A percentile compares a stretch with the other conserved stretches of the same genome.
These are phyloP conservation scores for Calidris pugnax DNA, from an alignment of 2,113 vertebrate genomes.

Conservation along the genomic window DNA sequence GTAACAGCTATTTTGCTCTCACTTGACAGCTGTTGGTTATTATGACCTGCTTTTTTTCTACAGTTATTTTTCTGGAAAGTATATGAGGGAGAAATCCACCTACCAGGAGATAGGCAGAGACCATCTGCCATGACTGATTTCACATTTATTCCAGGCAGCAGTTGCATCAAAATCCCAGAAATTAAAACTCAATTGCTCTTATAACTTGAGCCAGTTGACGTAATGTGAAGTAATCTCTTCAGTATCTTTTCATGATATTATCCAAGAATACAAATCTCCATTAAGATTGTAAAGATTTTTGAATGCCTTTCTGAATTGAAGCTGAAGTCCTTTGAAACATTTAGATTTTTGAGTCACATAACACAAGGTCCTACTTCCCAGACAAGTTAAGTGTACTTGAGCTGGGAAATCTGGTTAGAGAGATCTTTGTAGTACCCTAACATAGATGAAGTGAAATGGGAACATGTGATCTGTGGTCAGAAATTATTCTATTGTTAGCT, in stretches of 20 bases:
- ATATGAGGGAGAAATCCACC: background rate
- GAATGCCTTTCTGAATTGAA: background rate
- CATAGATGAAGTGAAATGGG: background rate
- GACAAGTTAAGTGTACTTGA: background rate
- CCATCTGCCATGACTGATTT: slow-evolving; percentile 33
- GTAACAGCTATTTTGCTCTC: background rate
- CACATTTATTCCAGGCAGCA: background rate
- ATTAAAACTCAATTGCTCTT: background rate
- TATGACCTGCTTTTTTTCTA: background rate
- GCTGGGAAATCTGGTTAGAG: background rate
- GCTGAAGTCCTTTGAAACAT: background rate
- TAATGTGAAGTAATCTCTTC: background rate
- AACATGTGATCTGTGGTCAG: background rate
- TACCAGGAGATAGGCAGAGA: background rate
- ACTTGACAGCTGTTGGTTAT: background rate
- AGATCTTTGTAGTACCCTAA: background rate
- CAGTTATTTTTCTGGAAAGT: slow-evolving; percentile 7
- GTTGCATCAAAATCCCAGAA: slow-evolving; percentile 1
- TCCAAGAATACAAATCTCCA: background rate
- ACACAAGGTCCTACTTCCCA: background rate
- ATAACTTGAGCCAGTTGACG: background rate
- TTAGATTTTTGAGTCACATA: background rate
- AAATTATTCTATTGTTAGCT: background rate
- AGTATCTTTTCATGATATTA: background rate
- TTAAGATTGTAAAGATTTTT: background rate